Percentiles rank a stretch among this genome's conserved stretches.
Evolutionary conservation across 1,140 invertebrate genomes (phyloP).

Genomic region (Lethocerus indicus): DNA sequence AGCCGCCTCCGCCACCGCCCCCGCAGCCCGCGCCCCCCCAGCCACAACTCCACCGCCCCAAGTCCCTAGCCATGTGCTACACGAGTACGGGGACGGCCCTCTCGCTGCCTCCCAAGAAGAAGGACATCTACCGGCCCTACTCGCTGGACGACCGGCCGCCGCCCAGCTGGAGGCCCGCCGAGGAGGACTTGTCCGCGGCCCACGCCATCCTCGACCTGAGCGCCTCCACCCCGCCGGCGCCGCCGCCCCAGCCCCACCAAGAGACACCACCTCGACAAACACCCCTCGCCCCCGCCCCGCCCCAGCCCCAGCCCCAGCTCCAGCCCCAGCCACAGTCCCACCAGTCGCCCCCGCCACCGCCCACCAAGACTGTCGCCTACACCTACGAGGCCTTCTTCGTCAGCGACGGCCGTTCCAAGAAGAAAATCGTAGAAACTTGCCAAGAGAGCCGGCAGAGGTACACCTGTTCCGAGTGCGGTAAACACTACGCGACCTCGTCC

Average conservation of each 20-base stretch:
- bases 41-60: constrained; percentile 29
- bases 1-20: constrained; percentile 18
- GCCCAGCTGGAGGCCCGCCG: constrained; percentile 23
- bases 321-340: background rate
- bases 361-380: constrained; percentile 58
- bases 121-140: constrained; percentile 73
- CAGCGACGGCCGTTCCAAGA: constrained; percentile 77
- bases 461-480: constrained; percentile 89
- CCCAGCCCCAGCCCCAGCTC: no score
- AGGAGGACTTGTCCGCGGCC: constrained; percentile 61
- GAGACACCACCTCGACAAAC: constrained; percentile 28
- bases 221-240: constrained; percentile 45
- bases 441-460: constrained; percentile 36
- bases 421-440: constrained; percentile 21
- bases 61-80: constrained; percentile 60
- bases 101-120: constrained; percentile 69
- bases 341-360: constrained; percentile 24
- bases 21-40: constrained; percentile 38
- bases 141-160: constrained; percentile 47
- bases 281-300: constrained; percentile 22
- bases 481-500: constrained; percentile 90
- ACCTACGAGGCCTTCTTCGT: constrained; percentile 94
- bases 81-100: constrained; percentile 63
- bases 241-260: constrained; percentile 25
- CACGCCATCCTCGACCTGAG: constrained; percentile 74